These are phyloP conservation scores for Melanotaenia maccullochi DNA, from an alignment of 2,797 vertebrate genomes.

Conservation along the genomic window DNA sequence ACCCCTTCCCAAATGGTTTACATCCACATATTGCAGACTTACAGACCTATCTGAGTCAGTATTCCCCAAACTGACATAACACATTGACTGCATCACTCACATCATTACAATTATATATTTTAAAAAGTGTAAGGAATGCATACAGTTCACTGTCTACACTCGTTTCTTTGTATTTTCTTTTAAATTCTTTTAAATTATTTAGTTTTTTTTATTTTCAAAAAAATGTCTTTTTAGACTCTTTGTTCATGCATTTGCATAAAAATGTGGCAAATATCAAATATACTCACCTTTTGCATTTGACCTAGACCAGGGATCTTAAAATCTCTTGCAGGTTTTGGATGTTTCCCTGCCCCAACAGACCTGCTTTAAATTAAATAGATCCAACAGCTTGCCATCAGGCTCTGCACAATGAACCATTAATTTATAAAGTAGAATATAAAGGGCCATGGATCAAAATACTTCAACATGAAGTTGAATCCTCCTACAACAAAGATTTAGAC, in stretches of 20 bases:
- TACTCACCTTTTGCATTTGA: too few species aligned
- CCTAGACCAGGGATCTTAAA: neutral
- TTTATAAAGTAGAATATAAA: too few species aligned
- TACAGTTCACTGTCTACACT: neutral
- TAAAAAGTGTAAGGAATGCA: neutral
- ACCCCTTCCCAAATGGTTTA: constrained; percentile 1
- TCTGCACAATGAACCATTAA: neutral
- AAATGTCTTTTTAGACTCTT: too few species aligned
- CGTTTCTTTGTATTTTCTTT: too few species aligned
- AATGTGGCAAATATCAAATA: too few species aligned
- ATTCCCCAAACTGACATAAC: neutral
- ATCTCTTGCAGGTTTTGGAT: neutral
- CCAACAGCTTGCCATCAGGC: neutral
- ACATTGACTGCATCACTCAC: neutral
- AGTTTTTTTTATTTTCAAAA: too few species aligned
- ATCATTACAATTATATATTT: neutral
- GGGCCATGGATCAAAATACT: too few species aligned
- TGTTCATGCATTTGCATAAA: neutral
- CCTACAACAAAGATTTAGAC: too few species aligned
- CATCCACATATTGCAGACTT: constrained; percentile 4
- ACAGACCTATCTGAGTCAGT: neutral
- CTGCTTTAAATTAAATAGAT: too few species aligned
- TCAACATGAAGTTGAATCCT: too few species aligned
- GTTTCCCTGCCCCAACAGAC: too few species aligned
- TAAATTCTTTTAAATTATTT: too few species aligned